Conservation (phyloP, 2,797 vertebrate genomes). For the Cyprinella venusta region DNA sequence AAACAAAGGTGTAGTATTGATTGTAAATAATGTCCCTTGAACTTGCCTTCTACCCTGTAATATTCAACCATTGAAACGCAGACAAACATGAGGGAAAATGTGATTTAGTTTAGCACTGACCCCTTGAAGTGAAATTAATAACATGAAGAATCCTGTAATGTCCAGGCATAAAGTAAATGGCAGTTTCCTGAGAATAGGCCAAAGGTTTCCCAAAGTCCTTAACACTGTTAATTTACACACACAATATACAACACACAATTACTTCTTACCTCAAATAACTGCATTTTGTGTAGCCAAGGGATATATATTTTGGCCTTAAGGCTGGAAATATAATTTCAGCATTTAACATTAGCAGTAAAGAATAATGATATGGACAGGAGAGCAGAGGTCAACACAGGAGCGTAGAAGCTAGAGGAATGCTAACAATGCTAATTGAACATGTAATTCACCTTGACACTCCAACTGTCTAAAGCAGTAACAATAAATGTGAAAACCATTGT, state of each 20-base stretch:
- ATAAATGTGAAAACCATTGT: neutral
- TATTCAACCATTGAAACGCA: neutral
- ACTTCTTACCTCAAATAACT: neutral
- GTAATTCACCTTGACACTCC: conserved; percentile 18
- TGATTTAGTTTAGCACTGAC: neutral
- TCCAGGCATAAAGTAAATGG: neutral
- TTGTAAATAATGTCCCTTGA: neutral
- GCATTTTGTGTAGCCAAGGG: neutral
- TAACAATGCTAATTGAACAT: conserved; percentile 4
- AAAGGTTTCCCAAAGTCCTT: neutral
- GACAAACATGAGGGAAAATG: neutral
- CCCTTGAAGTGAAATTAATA: neutral
- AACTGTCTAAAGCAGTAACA: neutral
- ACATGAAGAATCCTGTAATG: neutral
- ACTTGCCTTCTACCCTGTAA: neutral
- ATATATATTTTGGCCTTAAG: neutral
- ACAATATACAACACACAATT: neutral
- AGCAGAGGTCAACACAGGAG: conserved; percentile 23
- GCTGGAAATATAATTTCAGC: neutral
- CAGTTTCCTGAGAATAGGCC: neutral
- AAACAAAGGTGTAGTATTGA: neutral
- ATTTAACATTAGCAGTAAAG: neutral
- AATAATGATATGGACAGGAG: conserved; percentile 5
- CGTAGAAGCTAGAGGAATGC: neutral
- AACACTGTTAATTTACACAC: neutral